Conservation (phyloP, 2,113 vertebrate genomes). For the Spizaetus ornatus region DNA sequence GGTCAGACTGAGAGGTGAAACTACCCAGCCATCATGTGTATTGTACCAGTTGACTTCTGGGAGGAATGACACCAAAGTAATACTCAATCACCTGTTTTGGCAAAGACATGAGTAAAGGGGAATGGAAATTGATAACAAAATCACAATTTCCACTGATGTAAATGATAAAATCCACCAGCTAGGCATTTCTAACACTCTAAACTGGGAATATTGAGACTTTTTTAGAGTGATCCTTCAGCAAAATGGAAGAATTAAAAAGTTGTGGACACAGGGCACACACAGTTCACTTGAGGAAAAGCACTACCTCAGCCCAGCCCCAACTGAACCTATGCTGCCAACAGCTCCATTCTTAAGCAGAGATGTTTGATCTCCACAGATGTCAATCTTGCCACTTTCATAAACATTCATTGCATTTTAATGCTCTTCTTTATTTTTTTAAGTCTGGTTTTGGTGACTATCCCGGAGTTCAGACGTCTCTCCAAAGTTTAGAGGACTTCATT, state of each 20-base stretch:
- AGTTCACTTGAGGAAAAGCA: background rate
- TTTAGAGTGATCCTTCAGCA: background rate
- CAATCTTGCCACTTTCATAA: conserved; percentile 5
- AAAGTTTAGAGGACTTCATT: background rate
- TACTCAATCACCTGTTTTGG: background rate
- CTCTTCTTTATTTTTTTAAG: background rate
- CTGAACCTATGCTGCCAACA: background rate
- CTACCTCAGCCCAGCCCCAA: background rate
- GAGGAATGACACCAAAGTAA: background rate
- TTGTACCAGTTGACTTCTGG: background rate
- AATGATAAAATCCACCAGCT: background rate
- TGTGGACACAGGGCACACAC: background rate
- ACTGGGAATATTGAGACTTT: background rate
- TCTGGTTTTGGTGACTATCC: conserved; percentile 13
- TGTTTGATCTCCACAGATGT: background rate
- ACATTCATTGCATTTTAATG: conserved; percentile 4
- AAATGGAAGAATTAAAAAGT: background rate
- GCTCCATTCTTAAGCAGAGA: background rate
- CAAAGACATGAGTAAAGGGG: background rate
- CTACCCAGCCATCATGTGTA: background rate
- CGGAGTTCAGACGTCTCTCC: background rate
- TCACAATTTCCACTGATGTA: background rate
- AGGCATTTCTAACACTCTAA: background rate
- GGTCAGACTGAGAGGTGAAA: background rate
- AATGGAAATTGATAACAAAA: background rate